Evolutionary conservation across 2,113 vertebrate species (phyloP).

Genomic region (Cyprinodon variegatus): DNA sequence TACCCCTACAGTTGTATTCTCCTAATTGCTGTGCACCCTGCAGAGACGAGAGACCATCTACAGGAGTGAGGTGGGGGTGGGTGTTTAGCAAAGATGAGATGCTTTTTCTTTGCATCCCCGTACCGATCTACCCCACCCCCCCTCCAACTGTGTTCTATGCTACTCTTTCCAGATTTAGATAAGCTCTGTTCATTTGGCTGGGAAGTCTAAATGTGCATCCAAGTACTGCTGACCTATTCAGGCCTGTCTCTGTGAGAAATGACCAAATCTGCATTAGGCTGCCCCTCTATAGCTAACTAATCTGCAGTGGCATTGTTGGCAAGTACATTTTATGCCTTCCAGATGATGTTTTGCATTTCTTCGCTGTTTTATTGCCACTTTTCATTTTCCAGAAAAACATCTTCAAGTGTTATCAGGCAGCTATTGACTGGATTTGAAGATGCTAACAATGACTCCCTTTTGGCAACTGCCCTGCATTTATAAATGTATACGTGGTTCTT

Average conservation of each 20-base stretch:
- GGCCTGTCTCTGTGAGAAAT: slow-evolving; percentile 28
- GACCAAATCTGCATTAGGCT: slow-evolving; percentile 9
- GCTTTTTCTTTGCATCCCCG: background rate
- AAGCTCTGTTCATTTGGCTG: slow-evolving; percentile 68
- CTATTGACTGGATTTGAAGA: background rate
- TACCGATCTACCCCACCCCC: too few species aligned
- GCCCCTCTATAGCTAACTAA: background rate
- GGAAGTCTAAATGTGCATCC: slow-evolving; percentile 18
- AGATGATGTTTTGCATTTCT: slow-evolving; percentile 9
- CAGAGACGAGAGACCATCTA: slow-evolving; percentile 55
- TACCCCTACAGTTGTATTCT: slow-evolving; percentile 70
- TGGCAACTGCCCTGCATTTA: background rate
- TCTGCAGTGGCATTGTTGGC: background rate
- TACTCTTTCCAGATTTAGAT: slow-evolving; percentile 9
- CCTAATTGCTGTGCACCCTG: slow-evolving; percentile 78
- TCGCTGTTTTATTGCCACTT: background rate
- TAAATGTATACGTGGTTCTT: background rate
- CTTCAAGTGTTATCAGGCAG: background rate
- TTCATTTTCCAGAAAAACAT: background rate
- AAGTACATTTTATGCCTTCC: background rate
- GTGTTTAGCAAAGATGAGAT: slow-evolving; percentile 38
- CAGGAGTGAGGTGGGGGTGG: slow-evolving; percentile 41
- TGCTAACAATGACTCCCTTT: background rate
- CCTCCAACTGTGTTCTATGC: background rate
- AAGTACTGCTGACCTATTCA: slow-evolving; percentile 27